Base-by-base conservation (phyloP, 1,140 invertebrate species). In the Himalopsyche phryganea region DNA sequence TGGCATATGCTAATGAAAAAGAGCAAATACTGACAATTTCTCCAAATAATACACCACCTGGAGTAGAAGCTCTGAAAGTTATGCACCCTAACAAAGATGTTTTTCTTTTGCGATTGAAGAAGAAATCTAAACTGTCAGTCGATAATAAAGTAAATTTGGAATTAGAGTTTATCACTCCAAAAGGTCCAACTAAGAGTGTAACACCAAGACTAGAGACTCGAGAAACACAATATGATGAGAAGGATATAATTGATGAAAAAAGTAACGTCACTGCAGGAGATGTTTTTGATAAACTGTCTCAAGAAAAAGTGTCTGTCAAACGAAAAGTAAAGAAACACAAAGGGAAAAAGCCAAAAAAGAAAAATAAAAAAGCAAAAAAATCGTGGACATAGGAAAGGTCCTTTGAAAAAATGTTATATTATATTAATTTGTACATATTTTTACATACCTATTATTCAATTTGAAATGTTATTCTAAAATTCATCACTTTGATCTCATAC, bases 121-220 rank as follows among this genome's bases (percentile, higher is more conserved):
- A 67, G 44, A 54, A 54, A 28, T 46, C 23, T 20, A 45, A 33
- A 13, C 20, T 18, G 41, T 32, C 23, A 7, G 9, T 9, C 23
- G 23, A 28, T 9, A 42, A 54, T 18, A 74, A 72, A 50, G 60
- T 68, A 19, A 73, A 71, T 44, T 60, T 75, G 51, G 73, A 75
- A 58, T 60, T 75, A 48, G 71, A 75, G 46, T 47, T 75, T 44
- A 68, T 70, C 33, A 74, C 73, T 0, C 73, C 73, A 2, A 70
- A 70, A 60, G 69, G 66, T 1, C 67, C 67, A 0, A 67, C 67
- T n/a, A 56, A 67, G n/a, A 73, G 72, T 52, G 69, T 71, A 1
- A 64, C 66, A 10, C 67, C 67, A 1, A 68, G 68, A 50, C 68
- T 68, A 20, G 66, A 69, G 50, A 69, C 71, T 2, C 57, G 66